Conservation (phyloP, 2,888 invertebrate genomes). For the Mylabris sibirica region DNA sequence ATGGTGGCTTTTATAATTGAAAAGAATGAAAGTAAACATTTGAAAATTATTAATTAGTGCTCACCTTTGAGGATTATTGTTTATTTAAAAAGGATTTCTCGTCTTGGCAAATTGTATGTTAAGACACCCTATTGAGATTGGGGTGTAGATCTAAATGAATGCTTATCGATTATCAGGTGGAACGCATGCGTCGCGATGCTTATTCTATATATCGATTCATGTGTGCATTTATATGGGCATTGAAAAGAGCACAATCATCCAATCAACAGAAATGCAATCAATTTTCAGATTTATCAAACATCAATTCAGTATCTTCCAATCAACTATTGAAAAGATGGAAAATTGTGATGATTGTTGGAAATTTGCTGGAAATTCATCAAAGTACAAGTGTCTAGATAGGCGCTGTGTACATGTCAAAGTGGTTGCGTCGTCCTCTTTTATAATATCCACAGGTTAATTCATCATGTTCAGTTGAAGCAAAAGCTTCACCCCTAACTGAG, state of each 20-base stretch:
- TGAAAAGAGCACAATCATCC: conserved; percentile 30
- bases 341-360: not conserved
- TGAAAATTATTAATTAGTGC: not conserved
- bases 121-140: conserved; percentile 48
- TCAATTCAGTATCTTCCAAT: not conserved
- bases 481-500: conserved; percentile 37
- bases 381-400: conserved; percentile 21
- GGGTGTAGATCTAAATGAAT: conserved; percentile 49
- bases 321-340: too few species aligned
- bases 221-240: not conserved
- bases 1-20: not conserved
- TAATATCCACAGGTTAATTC: conserved; percentile 43
- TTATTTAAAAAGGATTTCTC: not conserved
- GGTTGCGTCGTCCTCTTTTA: conserved; percentile 41
- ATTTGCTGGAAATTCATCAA: not conserved
- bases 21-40: not conserved
- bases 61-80: not conserved
- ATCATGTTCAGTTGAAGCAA: conserved; percentile 42
- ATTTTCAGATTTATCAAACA: not conserved
- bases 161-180: conserved; percentile 49
- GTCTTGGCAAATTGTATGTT: conserved; percentile 15
- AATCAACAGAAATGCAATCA: not conserved
- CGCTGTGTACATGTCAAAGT: conserved; percentile 37
- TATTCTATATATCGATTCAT: conserved; percentile 47
- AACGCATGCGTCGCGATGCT: conserved; percentile 54